A percentile compares a stretch with the other conserved stretches of the same genome.
phyloP scores from a whole-genome alignment of 1,140 invertebrate species.

The Scaptomyza montana region DNA sequence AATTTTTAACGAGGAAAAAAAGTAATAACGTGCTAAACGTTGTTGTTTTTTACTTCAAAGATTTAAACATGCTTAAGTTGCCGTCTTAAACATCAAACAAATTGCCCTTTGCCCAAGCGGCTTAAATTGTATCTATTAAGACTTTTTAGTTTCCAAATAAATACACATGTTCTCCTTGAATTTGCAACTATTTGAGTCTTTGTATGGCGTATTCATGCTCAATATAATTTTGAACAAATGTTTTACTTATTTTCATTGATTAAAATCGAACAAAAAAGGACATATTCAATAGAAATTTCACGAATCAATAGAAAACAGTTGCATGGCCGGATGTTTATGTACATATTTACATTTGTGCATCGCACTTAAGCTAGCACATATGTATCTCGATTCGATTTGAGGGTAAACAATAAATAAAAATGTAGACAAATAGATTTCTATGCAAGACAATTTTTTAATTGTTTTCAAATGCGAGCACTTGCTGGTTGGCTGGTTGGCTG shows the following conservation, averaged over 20 bases:
- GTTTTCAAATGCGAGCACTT: slow-evolving; percentile 36
- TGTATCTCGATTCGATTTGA: slow-evolving; percentile 36
- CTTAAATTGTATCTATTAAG: background rate
- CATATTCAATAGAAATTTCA: background rate
- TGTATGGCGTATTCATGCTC: background rate
- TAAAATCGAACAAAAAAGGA: background rate
- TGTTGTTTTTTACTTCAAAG: background rate
- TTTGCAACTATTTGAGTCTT: background rate
- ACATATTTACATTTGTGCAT: background rate
- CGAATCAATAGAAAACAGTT: background rate
- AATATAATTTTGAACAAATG: background rate
- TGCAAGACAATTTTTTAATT: slow-evolving; percentile 63
- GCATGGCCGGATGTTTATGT: background rate
- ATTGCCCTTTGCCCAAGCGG: background rate
- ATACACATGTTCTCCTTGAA: background rate
- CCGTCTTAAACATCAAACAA: background rate
- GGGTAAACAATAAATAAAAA: slow-evolving; percentile 65
- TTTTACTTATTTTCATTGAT: background rate
- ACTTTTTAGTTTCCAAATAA: background rate
- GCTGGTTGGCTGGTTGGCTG: too few relatives aligned
- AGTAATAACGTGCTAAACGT: too few relatives aligned
- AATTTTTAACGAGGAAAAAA: too few relatives aligned
- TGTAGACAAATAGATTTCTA: slow-evolving; percentile 28
- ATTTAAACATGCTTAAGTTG: background rate
- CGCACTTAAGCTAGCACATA: background rate